Conservation (phyloP, 2,797 vertebrate species). For the Sebastes oblongus region DNA sequence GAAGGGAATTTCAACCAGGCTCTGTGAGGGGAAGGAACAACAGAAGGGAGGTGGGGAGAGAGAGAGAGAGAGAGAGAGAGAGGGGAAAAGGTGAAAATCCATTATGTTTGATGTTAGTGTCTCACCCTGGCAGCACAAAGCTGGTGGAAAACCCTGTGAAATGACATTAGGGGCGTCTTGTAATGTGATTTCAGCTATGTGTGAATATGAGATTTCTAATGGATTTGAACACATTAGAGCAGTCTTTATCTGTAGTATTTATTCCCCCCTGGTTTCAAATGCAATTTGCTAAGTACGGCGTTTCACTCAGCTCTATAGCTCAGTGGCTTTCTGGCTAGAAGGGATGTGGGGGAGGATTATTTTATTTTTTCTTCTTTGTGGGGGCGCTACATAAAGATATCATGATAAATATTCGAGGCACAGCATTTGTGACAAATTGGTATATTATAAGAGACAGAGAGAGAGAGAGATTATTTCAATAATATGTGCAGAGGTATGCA, state of each 20-base stretch:
- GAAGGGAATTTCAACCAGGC: constrained; percentile 39
- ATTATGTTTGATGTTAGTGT: constrained; percentile 85
- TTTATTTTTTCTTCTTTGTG: constrained; percentile 45
- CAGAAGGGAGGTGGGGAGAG: constrained; percentile 40
- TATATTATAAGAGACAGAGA: constrained; percentile 48
- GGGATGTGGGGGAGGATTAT: constrained; percentile 62
- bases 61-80: background rate
- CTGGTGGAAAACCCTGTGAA: constrained; percentile 75
- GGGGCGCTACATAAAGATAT: constrained; percentile 51
- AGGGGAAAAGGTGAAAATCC: constrained; percentile 73
- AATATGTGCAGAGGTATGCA: constrained; percentile 43
- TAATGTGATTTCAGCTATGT: constrained; percentile 84
- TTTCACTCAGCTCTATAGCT: constrained; percentile 68
- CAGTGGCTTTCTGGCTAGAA: constrained; percentile 61
- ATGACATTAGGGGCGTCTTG: constrained; percentile 83
- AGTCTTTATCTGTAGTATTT: constrained; percentile 86
- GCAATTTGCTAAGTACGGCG: constrained; percentile 83
- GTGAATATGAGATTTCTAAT: constrained; percentile 89
- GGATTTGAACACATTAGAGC: constrained; percentile 84
- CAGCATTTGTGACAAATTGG: constrained; percentile 61
- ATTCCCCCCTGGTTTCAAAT: constrained; percentile 84
- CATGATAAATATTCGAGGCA: constrained; percentile 55
- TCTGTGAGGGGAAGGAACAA: constrained; percentile 12
- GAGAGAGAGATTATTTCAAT: constrained; percentile 23
- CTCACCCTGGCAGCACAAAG: constrained; percentile 68